Conservation (phyloP, 2,888 invertebrate genomes). For the Phrixothrix hirtus region DNA sequence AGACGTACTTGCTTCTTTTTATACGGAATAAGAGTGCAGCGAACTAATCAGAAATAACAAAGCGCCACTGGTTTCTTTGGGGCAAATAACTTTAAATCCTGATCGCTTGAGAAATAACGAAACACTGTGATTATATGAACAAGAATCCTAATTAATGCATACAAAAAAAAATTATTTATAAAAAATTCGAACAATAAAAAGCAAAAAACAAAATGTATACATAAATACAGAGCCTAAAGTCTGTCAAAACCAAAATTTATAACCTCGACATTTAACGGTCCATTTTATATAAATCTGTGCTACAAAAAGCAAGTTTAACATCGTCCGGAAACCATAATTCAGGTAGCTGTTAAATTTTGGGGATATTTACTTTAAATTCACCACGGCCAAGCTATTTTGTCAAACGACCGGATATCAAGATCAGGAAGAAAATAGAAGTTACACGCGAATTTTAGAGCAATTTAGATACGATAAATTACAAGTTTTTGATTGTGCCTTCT, state of each 20-base stretch:
- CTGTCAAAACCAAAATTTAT: constrained; percentile 6
- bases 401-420: constrained; percentile 29
- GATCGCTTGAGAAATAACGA: no score
- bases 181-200: neutral
- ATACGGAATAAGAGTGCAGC: neutral
- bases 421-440: constrained; percentile 5
- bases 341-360: constrained; percentile 22
- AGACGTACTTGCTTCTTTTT: neutral
- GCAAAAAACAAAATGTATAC: neutral
- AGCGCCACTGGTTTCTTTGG: neutral
- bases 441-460: constrained; percentile 20
- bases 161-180: neutral
- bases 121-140: no score
- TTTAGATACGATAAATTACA: constrained; percentile 17
- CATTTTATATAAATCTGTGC: constrained; percentile 15
- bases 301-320: constrained; percentile 10
- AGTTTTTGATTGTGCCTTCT: neutral
- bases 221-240: neutral
- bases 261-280: constrained; percentile 11
- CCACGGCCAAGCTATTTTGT: constrained; percentile 20
- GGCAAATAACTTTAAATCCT: neutral
- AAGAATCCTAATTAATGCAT: no score
- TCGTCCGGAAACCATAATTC: constrained; percentile 32
- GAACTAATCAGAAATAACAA: neutral
- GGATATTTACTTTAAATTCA: constrained; percentile 35